A percentile compares a stretch with the other conserved stretches of the same genome.
Conservation (phyloP, 2,113 vertebrate species). For the Pelvicachromis taeniatus region DNA sequence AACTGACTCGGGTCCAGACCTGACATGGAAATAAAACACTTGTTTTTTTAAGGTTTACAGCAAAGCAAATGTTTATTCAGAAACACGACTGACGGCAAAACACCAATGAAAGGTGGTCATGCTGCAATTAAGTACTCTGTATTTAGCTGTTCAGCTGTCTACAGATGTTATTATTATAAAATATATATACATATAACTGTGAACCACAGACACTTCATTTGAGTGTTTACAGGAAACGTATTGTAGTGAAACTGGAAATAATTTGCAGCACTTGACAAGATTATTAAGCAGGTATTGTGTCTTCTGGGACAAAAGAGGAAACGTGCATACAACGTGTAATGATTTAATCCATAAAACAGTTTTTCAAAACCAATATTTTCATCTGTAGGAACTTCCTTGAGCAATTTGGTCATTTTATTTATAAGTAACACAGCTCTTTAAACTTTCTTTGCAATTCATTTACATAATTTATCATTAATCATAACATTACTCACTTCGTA, state of each 20-base stretch:
- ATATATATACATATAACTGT: too few species aligned
- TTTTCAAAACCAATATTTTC: background rate
- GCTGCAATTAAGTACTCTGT: background rate
- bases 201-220: background rate
- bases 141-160: conserved; percentile 40
- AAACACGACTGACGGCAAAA: background rate
- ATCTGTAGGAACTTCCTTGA: background rate
- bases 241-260: background rate
- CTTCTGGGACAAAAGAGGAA: background rate
- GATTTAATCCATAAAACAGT: background rate
- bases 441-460: background rate
- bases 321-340: background rate
- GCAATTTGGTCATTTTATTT: background rate
- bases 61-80: background rate
- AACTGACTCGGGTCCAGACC: conserved; percentile 94
- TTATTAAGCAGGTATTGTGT: background rate
- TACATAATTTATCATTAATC: background rate
- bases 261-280: background rate
- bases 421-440: background rate
- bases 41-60: background rate
- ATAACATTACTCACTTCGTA: background rate
- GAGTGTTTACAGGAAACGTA: background rate
- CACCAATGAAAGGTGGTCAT: conserved; percentile 3
- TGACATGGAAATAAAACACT: conserved; percentile 32
- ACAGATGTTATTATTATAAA: conserved; percentile 7